Conservation (phyloP, 2,113 vertebrate species). For the Oncorhynchus masou region DNA sequence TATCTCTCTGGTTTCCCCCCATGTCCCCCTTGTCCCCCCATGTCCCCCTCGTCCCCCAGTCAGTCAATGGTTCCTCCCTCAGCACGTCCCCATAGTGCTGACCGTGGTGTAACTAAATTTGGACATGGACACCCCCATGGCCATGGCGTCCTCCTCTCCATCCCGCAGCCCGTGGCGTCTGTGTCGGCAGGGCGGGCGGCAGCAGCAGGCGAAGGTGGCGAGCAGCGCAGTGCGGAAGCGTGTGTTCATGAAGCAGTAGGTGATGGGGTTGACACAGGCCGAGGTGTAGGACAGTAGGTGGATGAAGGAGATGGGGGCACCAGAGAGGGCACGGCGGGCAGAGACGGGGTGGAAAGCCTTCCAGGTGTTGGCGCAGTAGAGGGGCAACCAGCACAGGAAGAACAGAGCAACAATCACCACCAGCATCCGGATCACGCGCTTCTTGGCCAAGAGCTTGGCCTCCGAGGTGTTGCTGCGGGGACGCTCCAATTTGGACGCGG, state of each 20-base stretch:
- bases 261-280: slow-evolving; percentile 88
- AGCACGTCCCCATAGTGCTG: slow-evolving; percentile 84
- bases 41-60: background rate
- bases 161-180: slow-evolving; percentile 62
- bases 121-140: slow-evolving; percentile 82
- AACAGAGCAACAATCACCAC: slow-evolving; percentile 90
- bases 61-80: slow-evolving; percentile 45
- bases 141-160: slow-evolving; percentile 76
- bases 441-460: slow-evolving; percentile 89
- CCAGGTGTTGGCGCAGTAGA: slow-evolving; percentile 93
- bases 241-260: slow-evolving; percentile 99
- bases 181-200: slow-evolving; percentile 48
- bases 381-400: slow-evolving; percentile 93
- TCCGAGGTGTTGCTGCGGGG: slow-evolving; percentile 78
- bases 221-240: slow-evolving; percentile 90
- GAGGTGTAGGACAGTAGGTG: slow-evolving; percentile 89
- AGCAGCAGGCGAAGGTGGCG: slow-evolving; percentile 74
- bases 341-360: slow-evolving; percentile 81
- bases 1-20: too few relatives aligned
- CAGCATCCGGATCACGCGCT: slow-evolving; percentile 92
- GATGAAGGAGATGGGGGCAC: slow-evolving; percentile 92
- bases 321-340: slow-evolving; percentile 79
- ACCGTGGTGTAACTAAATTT: slow-evolving; percentile 94
- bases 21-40: background rate
- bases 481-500: slow-evolving; percentile 61